A percentile compares a stretch with the other conserved stretches of the same genome.
Conservation (phyloP, 30 jellyfish, hydroid and myxozoan genomes). For the Nemopilema nomurai region DNA sequence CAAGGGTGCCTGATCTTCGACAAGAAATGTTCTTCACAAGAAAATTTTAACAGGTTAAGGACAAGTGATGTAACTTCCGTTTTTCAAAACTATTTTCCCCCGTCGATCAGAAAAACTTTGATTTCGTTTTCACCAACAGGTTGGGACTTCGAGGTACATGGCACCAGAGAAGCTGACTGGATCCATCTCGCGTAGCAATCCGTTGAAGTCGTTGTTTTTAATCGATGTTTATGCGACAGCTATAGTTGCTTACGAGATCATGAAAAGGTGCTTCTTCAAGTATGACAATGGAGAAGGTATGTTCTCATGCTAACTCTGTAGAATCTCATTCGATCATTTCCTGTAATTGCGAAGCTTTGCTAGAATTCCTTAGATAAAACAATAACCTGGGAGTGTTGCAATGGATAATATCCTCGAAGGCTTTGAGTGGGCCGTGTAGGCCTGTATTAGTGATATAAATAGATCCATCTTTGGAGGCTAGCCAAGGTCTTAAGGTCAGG, state of each 20-base stretch:
- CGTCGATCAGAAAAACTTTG: no score
- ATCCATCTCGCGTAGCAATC: background rate
- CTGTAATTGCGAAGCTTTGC: background rate
- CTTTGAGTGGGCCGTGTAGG: background rate
- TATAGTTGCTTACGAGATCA: slow-evolving; percentile 56
- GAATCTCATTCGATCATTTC: background rate
- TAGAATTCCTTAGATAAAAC: background rate
- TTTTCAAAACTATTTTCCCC: no score
- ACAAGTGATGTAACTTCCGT: no score
- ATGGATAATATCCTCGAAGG: background rate
- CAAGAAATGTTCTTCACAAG: no score
- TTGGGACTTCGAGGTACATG: slow-evolving; percentile 80
- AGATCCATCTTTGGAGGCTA: background rate
- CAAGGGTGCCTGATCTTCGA: no score
- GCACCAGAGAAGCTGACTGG: slow-evolving; percentile 75
- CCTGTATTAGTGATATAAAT: background rate
- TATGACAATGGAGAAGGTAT: background rate
- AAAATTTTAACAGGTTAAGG: no score
- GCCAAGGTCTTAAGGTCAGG: background rate
- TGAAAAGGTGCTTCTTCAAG: slow-evolving; percentile 46
- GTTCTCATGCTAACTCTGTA: no score
- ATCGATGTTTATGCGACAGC: slow-evolving; percentile 71
- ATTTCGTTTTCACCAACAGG: slow-evolving; percentile 12
- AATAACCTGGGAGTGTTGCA: background rate
- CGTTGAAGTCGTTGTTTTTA: slow-evolving; percentile 18